Percentiles rank a stretch among this genome's conserved stretches.
Evolutionary conservation across 2,888 invertebrate genomes (phyloP).

Genomic region (Tinea semifulvella): DNA sequence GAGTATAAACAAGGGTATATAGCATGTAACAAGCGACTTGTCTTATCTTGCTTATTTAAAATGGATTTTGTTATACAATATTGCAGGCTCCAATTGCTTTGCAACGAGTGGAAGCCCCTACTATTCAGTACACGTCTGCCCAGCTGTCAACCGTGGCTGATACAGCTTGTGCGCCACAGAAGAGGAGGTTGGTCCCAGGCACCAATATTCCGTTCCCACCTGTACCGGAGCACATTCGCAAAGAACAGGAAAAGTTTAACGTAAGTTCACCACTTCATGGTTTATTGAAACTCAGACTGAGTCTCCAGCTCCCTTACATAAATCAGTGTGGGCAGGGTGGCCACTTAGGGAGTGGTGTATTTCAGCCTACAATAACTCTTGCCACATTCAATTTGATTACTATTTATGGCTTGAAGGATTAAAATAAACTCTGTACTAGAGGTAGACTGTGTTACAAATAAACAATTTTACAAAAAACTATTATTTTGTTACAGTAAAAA

Average conservation of each 20-base stretch:
- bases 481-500: too few species aligned
- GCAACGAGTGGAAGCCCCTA: conserved; percentile 52
- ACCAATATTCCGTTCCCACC: conserved; percentile 49
- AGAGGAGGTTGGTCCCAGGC: conserved; percentile 43
- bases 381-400: background rate
- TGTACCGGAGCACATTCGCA: conserved; percentile 39
- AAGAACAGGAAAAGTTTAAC: conserved; percentile 49
- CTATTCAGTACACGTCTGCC: conserved; percentile 44
- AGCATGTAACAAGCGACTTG: background rate
- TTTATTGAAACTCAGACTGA: too few species aligned
- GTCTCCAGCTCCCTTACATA: too few species aligned
- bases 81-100: conserved; percentile 49
- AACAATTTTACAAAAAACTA: too few species aligned
- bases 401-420: background rate
- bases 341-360: too few species aligned
- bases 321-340: too few species aligned
- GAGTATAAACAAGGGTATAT: conserved; percentile 25
- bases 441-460: too few species aligned
- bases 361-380: too few species aligned
- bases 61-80: background rate
- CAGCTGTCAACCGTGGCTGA: conserved; percentile 52
- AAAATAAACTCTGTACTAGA: too few species aligned
- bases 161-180: conserved; percentile 36
- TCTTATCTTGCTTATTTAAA: background rate
- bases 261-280: too few species aligned